Conservation (phyloP, 64 coral and sea anemone species). For the Stichodactyla helianthus region DNA sequence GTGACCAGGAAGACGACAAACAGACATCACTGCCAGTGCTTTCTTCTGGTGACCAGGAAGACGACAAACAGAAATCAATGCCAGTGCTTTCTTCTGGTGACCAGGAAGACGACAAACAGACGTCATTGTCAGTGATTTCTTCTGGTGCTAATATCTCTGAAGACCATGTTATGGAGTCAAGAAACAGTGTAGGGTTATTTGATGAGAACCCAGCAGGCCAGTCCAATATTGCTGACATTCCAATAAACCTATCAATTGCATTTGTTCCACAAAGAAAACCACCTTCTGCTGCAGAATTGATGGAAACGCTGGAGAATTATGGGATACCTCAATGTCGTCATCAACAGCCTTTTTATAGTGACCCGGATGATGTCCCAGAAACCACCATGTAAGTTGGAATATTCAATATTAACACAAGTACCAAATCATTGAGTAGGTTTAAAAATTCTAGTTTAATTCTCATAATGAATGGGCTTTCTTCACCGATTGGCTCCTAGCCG, state of each 20-base stretch:
- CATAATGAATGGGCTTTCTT: no score
- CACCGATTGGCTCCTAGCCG: no score
- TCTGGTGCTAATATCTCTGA: not conserved
- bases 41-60: no score
- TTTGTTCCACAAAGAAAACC: not conserved
- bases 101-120: not conserved
- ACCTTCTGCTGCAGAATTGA: constrained; percentile 16
- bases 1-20: no score
- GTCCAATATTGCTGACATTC: not conserved
- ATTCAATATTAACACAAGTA: not conserved
- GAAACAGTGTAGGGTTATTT: not conserved
- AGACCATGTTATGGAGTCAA: not conserved
- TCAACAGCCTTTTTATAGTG: constrained; percentile 81
- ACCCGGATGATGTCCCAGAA: constrained; percentile 85
- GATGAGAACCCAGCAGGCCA: not conserved
- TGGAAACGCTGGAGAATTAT: constrained; percentile 47
- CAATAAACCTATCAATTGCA: not conserved
- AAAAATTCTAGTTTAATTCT: no score
- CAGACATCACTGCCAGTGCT: no score
- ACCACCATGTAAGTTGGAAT: constrained; percentile 42
- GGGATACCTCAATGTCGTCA: constrained; percentile 73
- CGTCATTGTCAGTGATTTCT: not conserved
- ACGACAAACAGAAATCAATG: no score
- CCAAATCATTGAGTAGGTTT: no score
- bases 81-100: no score